phyloP scores from a whole-genome alignment of 1,140 invertebrate species.

The Eulimnadia texana region DNA sequence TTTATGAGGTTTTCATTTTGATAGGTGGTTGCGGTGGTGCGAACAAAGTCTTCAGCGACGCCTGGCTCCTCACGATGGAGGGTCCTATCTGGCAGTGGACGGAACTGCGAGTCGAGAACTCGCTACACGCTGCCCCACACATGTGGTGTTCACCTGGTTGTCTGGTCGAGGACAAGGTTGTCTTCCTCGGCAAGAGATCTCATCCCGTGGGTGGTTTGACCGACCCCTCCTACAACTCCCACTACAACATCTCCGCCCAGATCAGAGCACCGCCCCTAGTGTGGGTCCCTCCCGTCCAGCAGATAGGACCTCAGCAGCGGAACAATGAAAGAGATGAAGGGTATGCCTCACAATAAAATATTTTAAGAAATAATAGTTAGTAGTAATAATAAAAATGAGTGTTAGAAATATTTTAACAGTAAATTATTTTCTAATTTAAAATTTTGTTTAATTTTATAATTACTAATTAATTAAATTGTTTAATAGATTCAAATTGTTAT shows the following conservation, averaged over 20 bases:
- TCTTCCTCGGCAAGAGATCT: constrained; percentile 39
- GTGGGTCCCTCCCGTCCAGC: constrained; percentile 24
- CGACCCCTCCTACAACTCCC: constrained; percentile 7
- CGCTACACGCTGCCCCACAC: constrained; percentile 60
- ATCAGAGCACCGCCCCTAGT: constrained; percentile 10
- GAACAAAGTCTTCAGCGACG: constrained; percentile 50
- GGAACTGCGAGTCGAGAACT: constrained; percentile 53
- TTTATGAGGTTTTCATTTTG: too few relatives aligned
- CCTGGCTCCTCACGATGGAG: constrained; percentile 49
- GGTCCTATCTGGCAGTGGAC: constrained; percentile 59
- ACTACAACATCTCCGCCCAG: constrained; percentile 15
- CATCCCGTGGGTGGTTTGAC: background rate
- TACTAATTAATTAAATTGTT: too few relatives aligned
- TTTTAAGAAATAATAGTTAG: too few relatives aligned
- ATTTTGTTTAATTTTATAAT: too few relatives aligned
- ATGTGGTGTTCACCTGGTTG: constrained; percentile 56
- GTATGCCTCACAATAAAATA: too few relatives aligned
- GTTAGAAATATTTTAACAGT: too few relatives aligned
- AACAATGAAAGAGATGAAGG: too few relatives aligned
- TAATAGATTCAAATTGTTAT: too few relatives aligned
- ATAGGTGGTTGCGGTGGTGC: constrained; percentile 51
- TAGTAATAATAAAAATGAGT: too few relatives aligned
- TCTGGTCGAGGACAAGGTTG: constrained; percentile 45
- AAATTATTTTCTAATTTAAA: too few relatives aligned
- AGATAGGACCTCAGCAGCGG: too few relatives aligned